phyloP scores from a whole-genome alignment of 2,888 invertebrate genomes.

The Agrotis ipsilon region DNA sequence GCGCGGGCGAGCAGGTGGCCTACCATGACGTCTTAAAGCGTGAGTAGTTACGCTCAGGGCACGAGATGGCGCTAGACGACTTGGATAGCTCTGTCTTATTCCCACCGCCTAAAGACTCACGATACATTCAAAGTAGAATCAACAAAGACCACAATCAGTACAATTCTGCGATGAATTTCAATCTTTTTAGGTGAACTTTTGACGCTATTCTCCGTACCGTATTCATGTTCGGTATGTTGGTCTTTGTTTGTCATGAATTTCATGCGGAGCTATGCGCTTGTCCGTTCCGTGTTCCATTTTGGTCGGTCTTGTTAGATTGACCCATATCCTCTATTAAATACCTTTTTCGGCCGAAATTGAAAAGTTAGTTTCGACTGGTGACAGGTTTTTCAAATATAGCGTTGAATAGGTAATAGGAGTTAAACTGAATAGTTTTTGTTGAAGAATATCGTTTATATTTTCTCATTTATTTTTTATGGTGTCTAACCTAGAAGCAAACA shows the following conservation, averaged over 20 bases:
- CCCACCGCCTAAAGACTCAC: too few relatives aligned
- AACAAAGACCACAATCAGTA: neutral
- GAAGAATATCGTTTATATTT: neutral
- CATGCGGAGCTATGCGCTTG: constrained; percentile 28
- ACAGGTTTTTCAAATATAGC: neutral
- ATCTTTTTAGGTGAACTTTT: constrained; percentile 26
- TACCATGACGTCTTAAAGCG: too few relatives aligned
- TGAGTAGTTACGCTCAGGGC: too few relatives aligned
- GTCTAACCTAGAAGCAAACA: too few relatives aligned
- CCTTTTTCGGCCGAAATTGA: constrained; percentile 2
- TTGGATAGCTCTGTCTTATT: too few relatives aligned
- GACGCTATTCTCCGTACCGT: neutral
- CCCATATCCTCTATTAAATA: constrained; percentile 37
- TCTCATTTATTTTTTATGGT: too few relatives aligned
- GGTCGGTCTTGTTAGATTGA: constrained; percentile 24
- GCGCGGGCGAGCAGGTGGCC: too few relatives aligned
- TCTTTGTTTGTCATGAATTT: constrained; percentile 39
- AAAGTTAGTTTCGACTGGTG: neutral
- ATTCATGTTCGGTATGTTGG: constrained; percentile 7
- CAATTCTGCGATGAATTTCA: neutral
- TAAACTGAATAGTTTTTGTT: neutral
- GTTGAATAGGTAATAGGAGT: too few relatives aligned
- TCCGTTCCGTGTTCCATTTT: constrained; percentile 27
- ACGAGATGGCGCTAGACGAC: too few relatives aligned
- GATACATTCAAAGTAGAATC: neutral